Conservation (phyloP, 92 coral and sea anemone species). For the Desmophyllum pertusum region DNA sequence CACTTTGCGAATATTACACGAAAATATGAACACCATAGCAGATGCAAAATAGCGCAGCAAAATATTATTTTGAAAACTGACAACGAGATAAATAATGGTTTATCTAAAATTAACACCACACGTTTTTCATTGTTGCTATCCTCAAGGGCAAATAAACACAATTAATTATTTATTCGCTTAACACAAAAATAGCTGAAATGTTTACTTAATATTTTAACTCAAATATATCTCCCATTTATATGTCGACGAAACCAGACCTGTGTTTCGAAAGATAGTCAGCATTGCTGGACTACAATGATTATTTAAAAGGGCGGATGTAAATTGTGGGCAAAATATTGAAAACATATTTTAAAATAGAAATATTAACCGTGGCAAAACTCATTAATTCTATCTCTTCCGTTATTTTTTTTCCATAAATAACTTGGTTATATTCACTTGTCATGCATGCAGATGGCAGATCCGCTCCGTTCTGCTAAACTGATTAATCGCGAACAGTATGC, state of each 20-base stretch:
- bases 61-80: background rate
- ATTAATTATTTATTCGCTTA: background rate
- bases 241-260: background rate
- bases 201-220: background rate
- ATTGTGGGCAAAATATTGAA: background rate
- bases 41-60: background rate
- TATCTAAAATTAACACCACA: background rate
- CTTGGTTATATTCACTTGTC: no score
- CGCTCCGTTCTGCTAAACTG: constrained; percentile 4
- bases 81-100: background rate
- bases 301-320: background rate
- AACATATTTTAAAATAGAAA: background rate
- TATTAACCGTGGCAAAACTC: background rate
- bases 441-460: background rate
- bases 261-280: background rate
- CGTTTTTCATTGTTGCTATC: background rate
- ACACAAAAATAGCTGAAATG: constrained; percentile 15
- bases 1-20: background rate
- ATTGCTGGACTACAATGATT: background rate
- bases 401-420: background rate
- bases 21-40: background rate
- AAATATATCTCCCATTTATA: background rate
- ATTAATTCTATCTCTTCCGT: background rate
- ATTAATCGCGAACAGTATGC: background rate
- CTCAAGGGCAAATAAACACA: background rate